A percentile compares a stretch with the other conserved stretches of the same genome.
Evolutionary conservation across 2,797 vertebrate genomes (phyloP).

Genomic region (Liasis olivaceus): DNA sequence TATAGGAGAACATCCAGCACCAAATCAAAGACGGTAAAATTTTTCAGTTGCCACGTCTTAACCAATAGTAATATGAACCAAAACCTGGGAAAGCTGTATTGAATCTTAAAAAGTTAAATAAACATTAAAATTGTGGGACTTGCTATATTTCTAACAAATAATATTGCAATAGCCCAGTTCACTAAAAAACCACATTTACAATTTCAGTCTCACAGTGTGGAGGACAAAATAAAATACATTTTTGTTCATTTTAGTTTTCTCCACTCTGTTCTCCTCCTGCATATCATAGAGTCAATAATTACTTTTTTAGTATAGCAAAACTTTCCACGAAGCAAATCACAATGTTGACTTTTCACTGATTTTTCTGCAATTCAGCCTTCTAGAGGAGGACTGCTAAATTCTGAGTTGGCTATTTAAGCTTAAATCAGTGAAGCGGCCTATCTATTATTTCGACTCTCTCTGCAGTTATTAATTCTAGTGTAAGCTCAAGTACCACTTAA

Average conservation of each 20-base stretch:
- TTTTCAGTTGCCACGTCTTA: neutral
- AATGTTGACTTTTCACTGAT: neutral
- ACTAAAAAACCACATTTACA: neutral
- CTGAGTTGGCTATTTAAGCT: neutral
- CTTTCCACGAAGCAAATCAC: neutral
- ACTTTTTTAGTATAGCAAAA: neutral
- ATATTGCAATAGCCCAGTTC: neutral
- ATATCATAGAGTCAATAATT: neutral
- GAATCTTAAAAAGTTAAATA: neutral
- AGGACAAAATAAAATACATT: too few relatives aligned
- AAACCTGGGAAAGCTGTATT: neutral
- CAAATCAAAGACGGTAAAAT: neutral
- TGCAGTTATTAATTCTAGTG: neutral
- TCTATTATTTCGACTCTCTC: neutral
- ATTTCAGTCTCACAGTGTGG: neutral
- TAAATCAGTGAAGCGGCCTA: neutral
- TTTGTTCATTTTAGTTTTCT: too few relatives aligned
- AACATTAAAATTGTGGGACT: neutral
- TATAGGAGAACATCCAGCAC: neutral
- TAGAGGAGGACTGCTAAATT: neutral
- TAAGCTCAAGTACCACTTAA: neutral
- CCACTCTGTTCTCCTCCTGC: neutral
- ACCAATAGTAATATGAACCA: neutral
- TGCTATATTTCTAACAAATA: neutral
- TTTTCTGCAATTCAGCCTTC: neutral